Conservation (phyloP, 1,140 invertebrate genomes). For the Lutraria rhynchaena region DNA sequence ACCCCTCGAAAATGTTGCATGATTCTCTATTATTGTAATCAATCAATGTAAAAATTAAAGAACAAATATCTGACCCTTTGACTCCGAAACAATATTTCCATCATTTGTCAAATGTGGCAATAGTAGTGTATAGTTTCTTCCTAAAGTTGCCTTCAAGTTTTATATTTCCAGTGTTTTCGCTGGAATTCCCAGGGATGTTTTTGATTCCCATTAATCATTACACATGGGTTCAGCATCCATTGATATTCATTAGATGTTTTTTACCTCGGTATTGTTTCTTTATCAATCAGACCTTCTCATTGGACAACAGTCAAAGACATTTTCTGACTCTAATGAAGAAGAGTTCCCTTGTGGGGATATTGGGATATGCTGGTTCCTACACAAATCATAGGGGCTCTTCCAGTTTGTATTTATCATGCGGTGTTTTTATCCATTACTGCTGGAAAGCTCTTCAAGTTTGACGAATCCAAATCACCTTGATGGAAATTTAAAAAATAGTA, state of each 20-base stretch:
- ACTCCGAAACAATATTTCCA: slow-evolving; percentile 1
- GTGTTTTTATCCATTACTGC: too few species aligned
- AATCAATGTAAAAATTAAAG: slow-evolving; percentile 12
- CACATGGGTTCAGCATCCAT: slow-evolving; percentile 12
- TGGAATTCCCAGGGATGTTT: slow-evolving; percentile 25
- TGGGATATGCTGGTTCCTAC: slow-evolving; percentile 16
- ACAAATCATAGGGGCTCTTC: too few species aligned
- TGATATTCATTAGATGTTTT: slow-evolving; percentile 43
- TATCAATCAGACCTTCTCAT: slow-evolving; percentile 34
- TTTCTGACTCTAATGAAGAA: slow-evolving; percentile 44
- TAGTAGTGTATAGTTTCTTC: slow-evolving; percentile 13
- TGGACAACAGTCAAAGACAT: slow-evolving; percentile 20
- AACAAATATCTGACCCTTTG: slow-evolving; percentile 16
- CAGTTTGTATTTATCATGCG: too few species aligned
- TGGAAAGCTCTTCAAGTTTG: too few species aligned
- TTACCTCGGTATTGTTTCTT: slow-evolving; percentile 39
- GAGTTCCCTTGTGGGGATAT: slow-evolving; percentile 23
- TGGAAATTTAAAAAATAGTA: too few species aligned
- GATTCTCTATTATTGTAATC: not conserved
- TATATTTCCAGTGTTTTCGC: slow-evolving; percentile 11
- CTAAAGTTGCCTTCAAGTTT: not conserved
- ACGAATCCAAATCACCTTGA: too few species aligned
- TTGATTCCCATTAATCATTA: slow-evolving; percentile 35
- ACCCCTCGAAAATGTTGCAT: slow-evolving; percentile 5
- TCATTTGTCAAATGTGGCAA: slow-evolving; percentile 37